Base-by-base conservation (phyloP, 2,797 vertebrate species). In the Acanthurus leucopareius region DNA sequence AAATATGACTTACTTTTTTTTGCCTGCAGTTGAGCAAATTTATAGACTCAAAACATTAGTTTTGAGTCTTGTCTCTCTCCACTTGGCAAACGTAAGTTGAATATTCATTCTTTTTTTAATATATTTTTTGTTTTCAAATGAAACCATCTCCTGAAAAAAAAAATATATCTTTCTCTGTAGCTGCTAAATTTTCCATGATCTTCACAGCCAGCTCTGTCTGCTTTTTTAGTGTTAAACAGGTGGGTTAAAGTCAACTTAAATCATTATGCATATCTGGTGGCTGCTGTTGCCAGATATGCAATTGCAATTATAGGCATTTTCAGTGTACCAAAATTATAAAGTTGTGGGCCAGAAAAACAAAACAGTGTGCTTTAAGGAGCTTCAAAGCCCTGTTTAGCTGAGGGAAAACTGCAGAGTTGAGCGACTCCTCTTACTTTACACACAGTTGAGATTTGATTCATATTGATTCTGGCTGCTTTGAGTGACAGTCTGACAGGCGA, bases 391-490 rank as follows among this genome's bases (percentile, higher is more conserved):
- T 3, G n/a, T 35, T 32, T 8, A 58, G 17, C 28, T 16, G 38
- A 32, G 44, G 9, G 20, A 16, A 16, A 45, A 22, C 20, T 52
- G 14, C 17, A 38, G 22, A 45, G 54, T 38, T 5, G 4, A 6
- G 13, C 5, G 2, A 51, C 8, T 19, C 38, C 20, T 52, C 48
- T 61, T 9, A 56, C 22, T 20, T 56, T 3, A 32, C 16, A 61
- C 40, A 44, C 3, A 1, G 14, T 64, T 19, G 6, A 35, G 32
- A 16, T 62, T 38, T 17, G 7, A 64, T 20, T 47, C 7, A 9
- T 58, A 66, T 56, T 48, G 20, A 70, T 53, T 45, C 25, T 35
- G 25, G 57, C 38, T 35, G 22, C 48, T 54, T 53, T 49, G 35
- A 51, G 56, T 78, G 45, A 47, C 9, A 45, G 13, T 10, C 19